These are phyloP conservation scores for Aptenodytes forsteri DNA, from an alignment of 2,113 vertebrate genomes.

Conservation along the genomic window DNA sequence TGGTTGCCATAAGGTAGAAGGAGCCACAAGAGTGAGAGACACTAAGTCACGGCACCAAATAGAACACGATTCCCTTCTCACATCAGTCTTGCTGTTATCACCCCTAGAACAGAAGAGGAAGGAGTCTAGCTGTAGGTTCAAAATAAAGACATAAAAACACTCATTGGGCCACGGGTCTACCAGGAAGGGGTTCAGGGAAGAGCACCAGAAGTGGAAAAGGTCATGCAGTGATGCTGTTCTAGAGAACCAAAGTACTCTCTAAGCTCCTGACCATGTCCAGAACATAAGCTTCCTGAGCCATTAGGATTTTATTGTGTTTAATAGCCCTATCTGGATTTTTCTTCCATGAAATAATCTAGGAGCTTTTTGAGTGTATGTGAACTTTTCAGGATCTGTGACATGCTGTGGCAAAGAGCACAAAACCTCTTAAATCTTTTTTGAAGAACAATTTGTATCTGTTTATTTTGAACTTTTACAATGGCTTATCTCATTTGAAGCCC, in stretches of 20 bases:
- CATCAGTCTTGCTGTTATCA: background rate
- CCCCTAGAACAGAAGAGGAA: background rate
- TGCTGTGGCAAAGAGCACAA: background rate
- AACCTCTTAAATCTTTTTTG: background rate
- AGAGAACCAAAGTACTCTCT: background rate
- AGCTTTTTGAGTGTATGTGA: background rate
- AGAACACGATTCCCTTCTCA: background rate
- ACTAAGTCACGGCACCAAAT: background rate
- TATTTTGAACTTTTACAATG: background rate
- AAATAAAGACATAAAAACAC: background rate
- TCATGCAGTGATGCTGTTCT: background rate
- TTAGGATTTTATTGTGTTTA: background rate
- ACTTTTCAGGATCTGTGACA: background rate
- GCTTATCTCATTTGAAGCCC: background rate
- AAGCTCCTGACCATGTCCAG: background rate
- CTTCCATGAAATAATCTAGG: background rate
- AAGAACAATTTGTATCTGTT: background rate
- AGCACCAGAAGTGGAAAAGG: background rate
- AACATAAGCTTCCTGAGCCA: background rate
- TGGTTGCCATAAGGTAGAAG: background rate
- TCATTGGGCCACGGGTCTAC: background rate
- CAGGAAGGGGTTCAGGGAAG: background rate
- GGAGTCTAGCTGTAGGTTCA: background rate
- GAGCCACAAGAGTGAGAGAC: background rate
- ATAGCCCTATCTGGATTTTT: background rate